Evolutionary conservation across 2,888 invertebrate genomes (phyloP).

Genomic region (Noctua janthina): DNA sequence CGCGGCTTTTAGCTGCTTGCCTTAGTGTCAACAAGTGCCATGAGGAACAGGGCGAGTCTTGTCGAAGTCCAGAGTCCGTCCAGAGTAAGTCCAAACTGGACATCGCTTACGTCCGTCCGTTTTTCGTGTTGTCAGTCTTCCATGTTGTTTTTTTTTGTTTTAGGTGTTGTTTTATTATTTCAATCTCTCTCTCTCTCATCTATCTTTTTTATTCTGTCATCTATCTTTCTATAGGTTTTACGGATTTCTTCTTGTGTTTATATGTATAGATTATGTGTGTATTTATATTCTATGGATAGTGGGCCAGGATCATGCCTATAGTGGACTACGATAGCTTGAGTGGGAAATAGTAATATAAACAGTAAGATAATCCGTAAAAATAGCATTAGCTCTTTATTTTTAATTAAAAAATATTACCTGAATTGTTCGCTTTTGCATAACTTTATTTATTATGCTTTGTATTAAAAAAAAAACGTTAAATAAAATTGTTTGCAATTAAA

Average conservation of each 20-base stretch:
- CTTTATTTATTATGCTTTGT: slow-evolving; percentile 38
- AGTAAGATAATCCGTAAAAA: slow-evolving; percentile 56
- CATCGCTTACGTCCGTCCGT: slow-evolving; percentile 48
- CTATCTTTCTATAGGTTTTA: slow-evolving; percentile 37
- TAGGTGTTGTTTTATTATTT: slow-evolving; percentile 2
- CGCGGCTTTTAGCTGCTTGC: slow-evolving; percentile 83
- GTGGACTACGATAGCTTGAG: not conserved
- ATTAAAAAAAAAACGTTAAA: not conserved
- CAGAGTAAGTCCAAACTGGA: slow-evolving; percentile 79
- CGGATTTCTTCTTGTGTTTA: slow-evolving; percentile 44
- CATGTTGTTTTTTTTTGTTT: slow-evolving; percentile 30
- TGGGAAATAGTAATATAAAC: slow-evolving; percentile 37
- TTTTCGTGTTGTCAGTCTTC: slow-evolving; percentile 55
- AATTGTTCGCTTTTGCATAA: slow-evolving; percentile 58
- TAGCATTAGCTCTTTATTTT: not conserved
- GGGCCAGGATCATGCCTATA: not conserved
- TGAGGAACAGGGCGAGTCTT: slow-evolving; percentile 75
- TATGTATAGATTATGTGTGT: not conserved
- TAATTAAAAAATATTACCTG: too few relatives aligned
- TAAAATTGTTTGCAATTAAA: not conserved
- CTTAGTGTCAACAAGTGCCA: slow-evolving; percentile 82
- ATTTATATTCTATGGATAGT: slow-evolving; percentile 1
- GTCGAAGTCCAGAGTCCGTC: slow-evolving; percentile 75
- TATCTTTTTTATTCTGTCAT: slow-evolving; percentile 3
- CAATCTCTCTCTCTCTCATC: slow-evolving; percentile 10